Evolutionary conservation across 2,888 invertebrate species (phyloP).

Genomic region (Lamproptera curius): DNA sequence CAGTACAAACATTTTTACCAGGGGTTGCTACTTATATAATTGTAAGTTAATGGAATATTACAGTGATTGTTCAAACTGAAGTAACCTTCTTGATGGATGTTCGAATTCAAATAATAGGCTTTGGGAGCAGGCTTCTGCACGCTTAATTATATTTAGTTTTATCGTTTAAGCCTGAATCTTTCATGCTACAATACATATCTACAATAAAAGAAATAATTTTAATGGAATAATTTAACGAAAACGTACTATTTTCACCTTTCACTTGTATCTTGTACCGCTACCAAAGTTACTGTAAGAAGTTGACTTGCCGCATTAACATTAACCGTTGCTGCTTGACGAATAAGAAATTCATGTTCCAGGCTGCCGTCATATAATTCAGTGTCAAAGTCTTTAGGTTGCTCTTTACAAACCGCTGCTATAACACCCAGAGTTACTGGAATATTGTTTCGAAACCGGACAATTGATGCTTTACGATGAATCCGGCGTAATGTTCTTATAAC

Average conservation of each 20-base stretch:
- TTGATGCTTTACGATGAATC: slow-evolving; percentile 34
- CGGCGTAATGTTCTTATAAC: slow-evolving; percentile 39
- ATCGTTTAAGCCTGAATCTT: too few relatives aligned
- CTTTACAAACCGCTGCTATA: slow-evolving; percentile 47
- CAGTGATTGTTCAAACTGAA: too few relatives aligned
- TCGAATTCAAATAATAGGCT: too few relatives aligned
- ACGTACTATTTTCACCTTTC: slow-evolving; percentile 49
- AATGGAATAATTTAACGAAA: slow-evolving; percentile 3
- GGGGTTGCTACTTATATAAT: too few relatives aligned
- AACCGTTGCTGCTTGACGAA: slow-evolving; percentile 73
- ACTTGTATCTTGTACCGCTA: slow-evolving; percentile 75
- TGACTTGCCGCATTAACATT: slow-evolving; percentile 76
- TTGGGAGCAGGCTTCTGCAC: too few relatives aligned
- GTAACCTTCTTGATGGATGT: too few relatives aligned
- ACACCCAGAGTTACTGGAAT: slow-evolving; percentile 46
- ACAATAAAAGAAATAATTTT: neutral
- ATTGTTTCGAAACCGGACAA: slow-evolving; percentile 39
- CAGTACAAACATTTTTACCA: too few relatives aligned
- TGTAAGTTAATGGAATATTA: too few relatives aligned
- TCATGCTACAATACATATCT: too few relatives aligned
- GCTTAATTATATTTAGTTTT: too few relatives aligned
- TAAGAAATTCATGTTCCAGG: slow-evolving; percentile 72
- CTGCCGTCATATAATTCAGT: slow-evolving; percentile 43
- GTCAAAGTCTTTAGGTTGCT: slow-evolving; percentile 37
- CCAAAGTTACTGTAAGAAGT: slow-evolving; percentile 70